These are phyloP conservation scores for Lydus trimaculatus DNA, from an alignment of 2,888 invertebrate genomes.

Conservation along the genomic window DNA sequence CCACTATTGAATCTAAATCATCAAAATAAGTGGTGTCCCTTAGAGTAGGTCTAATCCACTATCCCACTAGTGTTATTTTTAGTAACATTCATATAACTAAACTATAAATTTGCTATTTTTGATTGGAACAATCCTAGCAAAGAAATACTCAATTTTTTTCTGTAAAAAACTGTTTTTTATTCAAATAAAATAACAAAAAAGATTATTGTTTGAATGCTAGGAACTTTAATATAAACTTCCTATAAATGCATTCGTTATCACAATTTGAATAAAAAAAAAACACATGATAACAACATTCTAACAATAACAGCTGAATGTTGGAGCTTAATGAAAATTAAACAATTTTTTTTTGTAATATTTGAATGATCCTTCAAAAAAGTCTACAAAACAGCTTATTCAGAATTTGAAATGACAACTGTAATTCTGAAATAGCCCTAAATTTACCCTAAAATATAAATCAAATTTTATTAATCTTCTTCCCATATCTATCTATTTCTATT, in stretches of 20 bases:
- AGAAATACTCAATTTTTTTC: background rate
- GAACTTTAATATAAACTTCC: conserved; percentile 53
- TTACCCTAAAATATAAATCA: background rate
- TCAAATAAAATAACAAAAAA: conserved; percentile 25
- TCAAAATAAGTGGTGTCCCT: no score
- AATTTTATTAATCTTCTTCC: background rate
- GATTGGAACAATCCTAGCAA: no score
- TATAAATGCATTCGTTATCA: conserved; percentile 45
- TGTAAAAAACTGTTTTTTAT: background rate
- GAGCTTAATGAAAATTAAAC: conserved; percentile 1
- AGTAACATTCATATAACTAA: no score
- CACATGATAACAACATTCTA: conserved; percentile 42
- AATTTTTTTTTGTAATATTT: conserved; percentile 10
- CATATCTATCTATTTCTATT: conserved; percentile 13
- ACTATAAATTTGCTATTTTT: no score
- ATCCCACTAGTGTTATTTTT: no score
- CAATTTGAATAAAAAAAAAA: conserved; percentile 36
- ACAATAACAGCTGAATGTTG: conserved; percentile 48
- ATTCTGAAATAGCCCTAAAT: conserved; percentile 12
- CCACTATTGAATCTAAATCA: no score
- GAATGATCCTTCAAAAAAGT: conserved; percentile 20
- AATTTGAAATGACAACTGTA: conserved; percentile 19
- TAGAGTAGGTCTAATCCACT: no score
- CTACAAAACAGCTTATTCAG: conserved; percentile 22
- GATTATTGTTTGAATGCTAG: conserved; percentile 41